Percentiles rank a stretch among this genome's conserved stretches.
phyloP scores from a whole-genome alignment of 2,797 vertebrate species.

The Pseudochirops cupreus region DNA sequence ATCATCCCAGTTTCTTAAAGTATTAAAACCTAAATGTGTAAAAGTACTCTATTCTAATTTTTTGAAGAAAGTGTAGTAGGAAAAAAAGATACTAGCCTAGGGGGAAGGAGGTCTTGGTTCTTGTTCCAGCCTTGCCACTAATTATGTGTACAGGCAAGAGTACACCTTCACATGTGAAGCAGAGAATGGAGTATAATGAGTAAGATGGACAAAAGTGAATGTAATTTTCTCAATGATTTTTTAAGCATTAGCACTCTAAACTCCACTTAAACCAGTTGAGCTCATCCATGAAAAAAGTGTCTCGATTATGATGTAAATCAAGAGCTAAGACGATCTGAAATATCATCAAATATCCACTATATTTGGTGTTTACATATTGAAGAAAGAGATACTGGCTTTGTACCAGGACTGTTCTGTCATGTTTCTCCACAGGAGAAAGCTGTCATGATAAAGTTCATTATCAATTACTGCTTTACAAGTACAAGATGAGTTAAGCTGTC shows the following conservation, averaged over 20 bases:
- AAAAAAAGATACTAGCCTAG: neutral
- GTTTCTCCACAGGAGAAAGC: slow-evolving; percentile 92
- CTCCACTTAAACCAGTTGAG: slow-evolving; percentile 68
- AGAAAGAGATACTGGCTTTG: slow-evolving; percentile 89
- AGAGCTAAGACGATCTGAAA: slow-evolving; percentile 86
- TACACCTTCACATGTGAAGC: slow-evolving; percentile 25
- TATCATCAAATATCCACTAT: slow-evolving; percentile 91
- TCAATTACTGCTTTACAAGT: slow-evolving; percentile 92
- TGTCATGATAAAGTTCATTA: slow-evolving; percentile 92
- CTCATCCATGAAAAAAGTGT: slow-evolving; percentile 61
- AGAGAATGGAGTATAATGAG: slow-evolving; percentile 35
- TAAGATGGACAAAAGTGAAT: neutral
- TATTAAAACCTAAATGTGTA: neutral
- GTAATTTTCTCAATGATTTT: slow-evolving; percentile 10
- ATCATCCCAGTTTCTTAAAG: neutral
- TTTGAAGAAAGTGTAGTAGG: neutral
- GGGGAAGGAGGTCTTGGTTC: neutral
- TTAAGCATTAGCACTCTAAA: slow-evolving; percentile 60
- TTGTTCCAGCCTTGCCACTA: neutral
- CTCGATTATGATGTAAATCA: slow-evolving; percentile 86
- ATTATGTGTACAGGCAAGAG: neutral
- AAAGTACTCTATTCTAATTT: neutral
- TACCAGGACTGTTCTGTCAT: slow-evolving; percentile 93
- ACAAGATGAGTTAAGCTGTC: slow-evolving; percentile 93
- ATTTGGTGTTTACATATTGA: slow-evolving; percentile 92